Base-by-base conservation (phyloP, 2,888 invertebrate species). In the Thera britannica region DNA sequence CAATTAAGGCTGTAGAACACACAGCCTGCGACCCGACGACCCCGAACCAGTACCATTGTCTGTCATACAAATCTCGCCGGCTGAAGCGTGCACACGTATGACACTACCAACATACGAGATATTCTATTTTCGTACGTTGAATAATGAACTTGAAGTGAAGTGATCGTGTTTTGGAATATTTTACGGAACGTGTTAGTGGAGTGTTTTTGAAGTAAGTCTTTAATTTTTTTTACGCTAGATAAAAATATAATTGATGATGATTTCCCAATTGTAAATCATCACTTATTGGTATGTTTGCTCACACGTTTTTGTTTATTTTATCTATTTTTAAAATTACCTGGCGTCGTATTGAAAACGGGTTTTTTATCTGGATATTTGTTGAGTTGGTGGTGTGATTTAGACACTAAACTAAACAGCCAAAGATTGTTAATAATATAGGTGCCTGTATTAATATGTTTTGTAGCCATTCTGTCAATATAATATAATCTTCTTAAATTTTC, bases 1-100 rank as follows among this genome's bases (percentile, higher is more conserved):
- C 9, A 38, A n/a, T 0, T 0, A 1, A 34, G 66, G 7, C 70
- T 70, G 63, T 63, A 80, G 46, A 12, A 12, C 36, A 49, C 44
- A 63, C 66, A 66, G 70, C 70, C 63, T 70, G 77, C 86, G 89
- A 89, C 87, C 90, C 86, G 12, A 83, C 74, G 70, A 70, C 71
- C 69, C 65, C 67, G 69, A 68, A 36, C 62, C 56, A 58, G 68
- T 64, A 73, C 69, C 73, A 71, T 71, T 76, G 75, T 70, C 70
- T 76, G 75, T 70, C 70, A 75, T 73, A 71, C 74, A 71, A 73
- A 72, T 72, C 65, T 70, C 69, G 65, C 34, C 49, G 66, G 58
- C 66, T 44, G 35, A 60, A 52, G 67, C 59, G 65, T 54, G 55
- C 70, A 56, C 70, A 74, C 69, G 66, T 69, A 55, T 57, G 4